Percentiles rank a stretch among this genome's conserved stretches.
These are phyloP conservation scores for Pogonus chalceus DNA, from an alignment of 1,140 invertebrate species.

Conservation along the genomic window DNA sequence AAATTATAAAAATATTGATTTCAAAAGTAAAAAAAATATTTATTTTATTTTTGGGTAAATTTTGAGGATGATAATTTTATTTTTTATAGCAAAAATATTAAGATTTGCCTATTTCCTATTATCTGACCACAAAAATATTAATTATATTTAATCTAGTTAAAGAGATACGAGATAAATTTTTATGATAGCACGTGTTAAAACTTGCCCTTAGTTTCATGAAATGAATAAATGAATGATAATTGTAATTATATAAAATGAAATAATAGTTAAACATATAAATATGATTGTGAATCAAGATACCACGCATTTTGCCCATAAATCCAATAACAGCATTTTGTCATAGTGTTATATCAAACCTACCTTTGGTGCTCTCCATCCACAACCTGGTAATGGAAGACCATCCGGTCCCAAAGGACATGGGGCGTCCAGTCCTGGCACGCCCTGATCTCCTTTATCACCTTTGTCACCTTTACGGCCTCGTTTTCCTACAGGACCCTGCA, in stretches of 20 bases:
- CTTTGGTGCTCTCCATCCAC: slow-evolving; percentile 84
- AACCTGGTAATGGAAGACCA: slow-evolving; percentile 86
- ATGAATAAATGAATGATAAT: no score
- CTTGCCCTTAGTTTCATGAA: not conserved
- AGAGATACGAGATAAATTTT: no score
- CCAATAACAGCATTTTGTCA: not conserved
- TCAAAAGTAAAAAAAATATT: no score
- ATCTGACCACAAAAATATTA: no score
- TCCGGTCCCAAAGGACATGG: slow-evolving; percentile 91
- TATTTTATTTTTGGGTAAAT: no score
- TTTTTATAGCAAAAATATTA: no score
- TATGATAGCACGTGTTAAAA: no score
- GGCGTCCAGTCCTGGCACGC: slow-evolving; percentile 91
- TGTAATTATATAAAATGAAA: not conserved
- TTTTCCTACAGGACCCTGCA: slow-evolving; percentile 74
- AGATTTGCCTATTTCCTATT: no score
- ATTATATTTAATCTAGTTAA: no score
- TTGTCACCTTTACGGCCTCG: slow-evolving; percentile 82
- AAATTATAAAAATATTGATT: no score
- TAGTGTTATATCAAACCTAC: slow-evolving; percentile 37
- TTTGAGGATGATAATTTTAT: no score
- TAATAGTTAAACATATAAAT: not conserved
- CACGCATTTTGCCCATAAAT: not conserved
- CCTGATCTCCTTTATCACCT: slow-evolving; percentile 88
- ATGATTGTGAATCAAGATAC: not conserved